Base-by-base conservation (phyloP, 2,888 invertebrate genomes). In the Pimpla rufipes region DNA sequence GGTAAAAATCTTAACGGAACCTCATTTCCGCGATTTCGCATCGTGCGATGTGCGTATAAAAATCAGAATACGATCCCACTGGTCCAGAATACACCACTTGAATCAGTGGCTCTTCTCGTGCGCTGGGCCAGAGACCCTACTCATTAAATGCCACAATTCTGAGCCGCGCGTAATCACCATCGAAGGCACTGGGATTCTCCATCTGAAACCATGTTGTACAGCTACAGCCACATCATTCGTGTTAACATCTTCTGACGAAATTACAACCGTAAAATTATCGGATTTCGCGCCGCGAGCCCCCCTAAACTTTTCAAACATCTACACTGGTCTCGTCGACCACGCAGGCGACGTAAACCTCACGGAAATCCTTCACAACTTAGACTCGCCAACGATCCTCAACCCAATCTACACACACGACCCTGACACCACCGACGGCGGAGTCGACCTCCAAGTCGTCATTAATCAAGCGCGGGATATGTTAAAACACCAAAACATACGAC, bases 51-150 rank as follows among this genome's bases (percentile, higher is more conserved):
- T 66, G 6, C 42, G 45, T 3, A 8, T 66, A 23, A 66, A 45
- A 45, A 66, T 3, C 5, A 66, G 45, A 4, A 21, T 7, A 8
- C 66, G 66, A 5, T 45, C 66, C 7, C 8, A 66, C 21, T 66
- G 66, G 66, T 42, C 45, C 5, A 18, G 42, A 4, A 21, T 66
- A 6, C 66, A 47, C 6, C 5, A 10, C 0, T 11, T 23, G 2
- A 66, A 66, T 13, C 66, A 66, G 11, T 66, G 66, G 45, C 10
- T 66, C 5, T 66, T 66, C 21, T 66, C 66, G 6, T 23, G 45
- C 29, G 47, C 66, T 11, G 45, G 13, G 7, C 66, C 45, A 2
- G 66, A 66, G 11, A 66, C 66, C 8, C 23, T 66, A 7, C 66
- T 21, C 3, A 18, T 62, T 8, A 62, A 37, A 40, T 62, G 62